Percentiles rank a stretch among this genome's conserved stretches.
These are phyloP conservation scores for Drosophila austrosaltans DNA, from an alignment of 2,888 invertebrate species.

Conservation along the genomic window DNA sequence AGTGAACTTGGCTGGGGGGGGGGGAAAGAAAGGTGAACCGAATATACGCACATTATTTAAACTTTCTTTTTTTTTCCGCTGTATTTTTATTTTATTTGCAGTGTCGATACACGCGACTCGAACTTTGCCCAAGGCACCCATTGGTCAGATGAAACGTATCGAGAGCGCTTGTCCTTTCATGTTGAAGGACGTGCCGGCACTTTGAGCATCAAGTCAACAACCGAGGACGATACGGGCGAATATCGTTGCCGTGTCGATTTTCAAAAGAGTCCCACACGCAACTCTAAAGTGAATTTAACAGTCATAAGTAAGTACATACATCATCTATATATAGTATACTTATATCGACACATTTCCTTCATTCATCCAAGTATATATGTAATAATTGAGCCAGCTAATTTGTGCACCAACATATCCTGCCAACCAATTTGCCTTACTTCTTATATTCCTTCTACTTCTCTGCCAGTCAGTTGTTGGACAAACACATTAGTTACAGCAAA, in stretches of 20 bases:
- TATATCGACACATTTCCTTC: conserved; percentile 3
- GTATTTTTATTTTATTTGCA: conserved; percentile 54
- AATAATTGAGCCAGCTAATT: conserved; percentile 77
- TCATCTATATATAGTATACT: conserved; percentile 25
- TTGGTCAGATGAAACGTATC: conserved; percentile 86
- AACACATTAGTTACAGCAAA: conserved; percentile 76
- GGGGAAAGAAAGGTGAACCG: conserved; percentile 9
- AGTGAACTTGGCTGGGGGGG: conserved; percentile 6
- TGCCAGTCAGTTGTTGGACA: conserved; percentile 58
- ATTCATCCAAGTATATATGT: conserved; percentile 1
- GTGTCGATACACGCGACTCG: conserved; percentile 85
- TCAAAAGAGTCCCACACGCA: conserved; percentile 93
- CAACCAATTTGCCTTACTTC: conserved; percentile 14
- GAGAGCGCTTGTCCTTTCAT: conserved; percentile 90
- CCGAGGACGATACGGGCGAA: conserved; percentile 90
- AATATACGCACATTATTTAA: conserved; percentile 31
- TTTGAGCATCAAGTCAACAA: conserved; percentile 89
- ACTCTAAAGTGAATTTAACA: conserved; percentile 93
- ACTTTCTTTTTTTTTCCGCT: conserved; percentile 37
- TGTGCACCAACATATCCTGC: conserved; percentile 58
- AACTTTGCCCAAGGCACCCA: conserved; percentile 84
- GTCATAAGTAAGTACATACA: conserved; percentile 90
- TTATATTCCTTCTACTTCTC: background rate
- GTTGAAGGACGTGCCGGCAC: conserved; percentile 90
- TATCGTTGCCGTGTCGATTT: conserved; percentile 96